A percentile compares a stretch with the other conserved stretches of the same genome.
These are phyloP conservation scores for Cosmia pyralina DNA, from an alignment of 2,888 invertebrate species.

Conservation along the genomic window DNA sequence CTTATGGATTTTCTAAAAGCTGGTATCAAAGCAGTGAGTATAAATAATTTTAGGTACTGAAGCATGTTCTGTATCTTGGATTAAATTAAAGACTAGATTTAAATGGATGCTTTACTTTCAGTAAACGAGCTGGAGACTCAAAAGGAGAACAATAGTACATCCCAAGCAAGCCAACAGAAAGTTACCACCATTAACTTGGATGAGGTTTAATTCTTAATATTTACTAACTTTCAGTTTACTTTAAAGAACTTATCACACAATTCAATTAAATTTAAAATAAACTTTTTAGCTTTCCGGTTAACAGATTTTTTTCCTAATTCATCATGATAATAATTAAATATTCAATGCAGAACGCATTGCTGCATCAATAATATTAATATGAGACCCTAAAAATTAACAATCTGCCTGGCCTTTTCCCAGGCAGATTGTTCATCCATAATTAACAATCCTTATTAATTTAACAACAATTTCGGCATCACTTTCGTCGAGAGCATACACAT, in stretches of 20 bases:
- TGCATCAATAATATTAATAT: background rate
- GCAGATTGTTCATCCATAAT: background rate
- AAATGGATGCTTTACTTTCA: constrained; percentile 74
- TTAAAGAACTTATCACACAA: background rate
- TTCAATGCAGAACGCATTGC: background rate
- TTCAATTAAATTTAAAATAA: background rate
- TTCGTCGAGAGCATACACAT: background rate
- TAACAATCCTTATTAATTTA: background rate
- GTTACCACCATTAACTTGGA: constrained; percentile 74
- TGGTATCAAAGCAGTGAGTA: constrained; percentile 88
- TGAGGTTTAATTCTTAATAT: constrained; percentile 74
- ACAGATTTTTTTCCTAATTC: background rate
- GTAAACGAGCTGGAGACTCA: constrained; percentile 90
- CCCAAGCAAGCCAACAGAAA: constrained; percentile 80
- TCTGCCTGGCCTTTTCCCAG: too few species aligned
- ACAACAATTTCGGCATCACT: background rate
- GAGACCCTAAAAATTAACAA: background rate
- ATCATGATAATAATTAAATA: too few species aligned
- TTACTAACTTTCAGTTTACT: constrained; percentile 63
- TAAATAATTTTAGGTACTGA: constrained; percentile 7
- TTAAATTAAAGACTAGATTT: background rate
- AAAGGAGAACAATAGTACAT: constrained; percentile 80
- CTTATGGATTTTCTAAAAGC: constrained; percentile 83
- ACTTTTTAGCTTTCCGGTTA: background rate
- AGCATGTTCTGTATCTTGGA: too few species aligned